These are phyloP conservation scores for Anisognathus igniventris DNA, from an alignment of 2,797 vertebrate genomes.

Conservation along the genomic window DNA sequence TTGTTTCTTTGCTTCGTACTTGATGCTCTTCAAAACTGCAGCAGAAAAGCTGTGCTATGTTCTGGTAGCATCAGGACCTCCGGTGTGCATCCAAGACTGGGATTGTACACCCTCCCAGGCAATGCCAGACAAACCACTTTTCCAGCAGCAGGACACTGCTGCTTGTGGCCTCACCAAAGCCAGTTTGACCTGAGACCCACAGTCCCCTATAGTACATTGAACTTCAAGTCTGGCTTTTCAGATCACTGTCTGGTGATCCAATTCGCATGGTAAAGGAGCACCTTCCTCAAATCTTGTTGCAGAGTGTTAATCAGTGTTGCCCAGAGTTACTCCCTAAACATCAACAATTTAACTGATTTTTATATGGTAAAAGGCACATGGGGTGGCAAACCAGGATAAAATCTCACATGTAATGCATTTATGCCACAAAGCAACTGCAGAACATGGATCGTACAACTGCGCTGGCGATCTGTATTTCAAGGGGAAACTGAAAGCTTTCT, in stretches of 20 bases:
- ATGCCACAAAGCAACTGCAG: accelerated
- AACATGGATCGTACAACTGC: neutral
- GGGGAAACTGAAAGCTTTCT: neutral
- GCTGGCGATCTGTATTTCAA: accelerated
- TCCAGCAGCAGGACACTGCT: neutral
- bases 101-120: neutral
- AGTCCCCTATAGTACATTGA: accelerated
- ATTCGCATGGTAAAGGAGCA: neutral
- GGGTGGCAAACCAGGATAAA: neutral
- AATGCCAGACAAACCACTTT: neutral
- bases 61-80: neutral
- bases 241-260: neutral
- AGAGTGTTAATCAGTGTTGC: neutral
- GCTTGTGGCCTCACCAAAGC: neutral
- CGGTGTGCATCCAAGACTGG: neutral
- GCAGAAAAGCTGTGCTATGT: neutral
- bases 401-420: neutral
- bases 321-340: neutral
- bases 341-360: neutral
- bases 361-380: neutral
- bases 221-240: neutral
- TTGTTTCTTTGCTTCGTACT: neutral
- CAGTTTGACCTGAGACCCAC: neutral
- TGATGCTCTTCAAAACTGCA: constrained; percentile 11
- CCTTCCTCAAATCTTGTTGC: neutral